These are phyloP conservation scores for Takifugu rubripes DNA, from an alignment of 2,797 vertebrate genomes.

Conservation along the genomic window DNA sequence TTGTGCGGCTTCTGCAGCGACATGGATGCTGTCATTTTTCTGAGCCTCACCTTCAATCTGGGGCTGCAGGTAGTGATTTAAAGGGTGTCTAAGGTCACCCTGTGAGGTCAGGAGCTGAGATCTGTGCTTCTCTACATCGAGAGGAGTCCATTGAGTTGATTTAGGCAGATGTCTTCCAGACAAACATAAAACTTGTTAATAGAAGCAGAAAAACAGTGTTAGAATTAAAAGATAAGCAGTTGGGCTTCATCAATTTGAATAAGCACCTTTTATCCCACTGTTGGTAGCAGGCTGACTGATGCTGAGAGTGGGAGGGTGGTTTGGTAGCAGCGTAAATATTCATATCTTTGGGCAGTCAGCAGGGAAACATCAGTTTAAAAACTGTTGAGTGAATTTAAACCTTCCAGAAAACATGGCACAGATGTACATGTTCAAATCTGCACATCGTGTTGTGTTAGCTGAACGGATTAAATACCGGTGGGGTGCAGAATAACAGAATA, in stretches of 20 bases:
- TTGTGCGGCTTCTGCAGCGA: too few relatives aligned
- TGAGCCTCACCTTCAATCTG: too few relatives aligned
- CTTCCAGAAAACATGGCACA: slow-evolving; percentile 67
- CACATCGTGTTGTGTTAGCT: slow-evolving; percentile 71
- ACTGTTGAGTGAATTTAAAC: slow-evolving; percentile 73
- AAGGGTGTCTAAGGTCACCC: too few relatives aligned
- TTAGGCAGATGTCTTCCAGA: too few relatives aligned
- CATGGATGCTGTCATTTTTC: too few relatives aligned
- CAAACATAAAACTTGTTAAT: too few relatives aligned
- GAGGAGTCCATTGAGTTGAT: too few relatives aligned
- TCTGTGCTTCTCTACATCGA: too few relatives aligned
- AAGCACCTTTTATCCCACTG: slow-evolving; percentile 51
- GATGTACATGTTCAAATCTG: slow-evolving; percentile 73
- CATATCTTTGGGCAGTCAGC: slow-evolving; percentile 62
- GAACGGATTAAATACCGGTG: slow-evolving; percentile 74
- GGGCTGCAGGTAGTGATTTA: too few relatives aligned
- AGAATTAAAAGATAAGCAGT: slow-evolving; percentile 44
- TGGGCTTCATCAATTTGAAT: slow-evolving; percentile 58
- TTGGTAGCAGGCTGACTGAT: slow-evolving; percentile 56
- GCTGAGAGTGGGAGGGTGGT: slow-evolving; percentile 58
- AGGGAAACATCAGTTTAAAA: slow-evolving; percentile 59
- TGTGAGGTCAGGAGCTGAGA: too few relatives aligned
- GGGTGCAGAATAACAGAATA: slow-evolving; percentile 67
- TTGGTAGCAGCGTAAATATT: slow-evolving; percentile 75
- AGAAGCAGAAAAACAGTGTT: slow-evolving; percentile 13